Evolutionary conservation across 2,797 vertebrate species (phyloP).

Genomic region (Poecilia gillii): DNA sequence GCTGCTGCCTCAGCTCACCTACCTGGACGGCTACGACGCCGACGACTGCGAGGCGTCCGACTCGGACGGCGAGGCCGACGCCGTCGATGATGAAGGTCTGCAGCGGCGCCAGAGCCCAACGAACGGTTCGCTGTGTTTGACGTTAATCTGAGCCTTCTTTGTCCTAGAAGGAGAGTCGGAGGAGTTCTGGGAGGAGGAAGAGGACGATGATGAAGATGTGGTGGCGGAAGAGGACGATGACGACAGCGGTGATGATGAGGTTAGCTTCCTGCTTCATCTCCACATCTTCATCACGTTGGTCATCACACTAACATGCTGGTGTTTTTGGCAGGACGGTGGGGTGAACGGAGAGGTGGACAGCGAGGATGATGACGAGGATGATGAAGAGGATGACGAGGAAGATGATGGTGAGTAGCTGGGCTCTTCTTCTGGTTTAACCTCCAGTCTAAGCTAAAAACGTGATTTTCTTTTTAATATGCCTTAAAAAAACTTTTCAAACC

Average conservation of each 20-base stretch:
- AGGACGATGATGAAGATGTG: slow-evolving; percentile 83
- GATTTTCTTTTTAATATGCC: background rate
- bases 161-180: slow-evolving; percentile 83
- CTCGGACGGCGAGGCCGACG: slow-evolving; percentile 87
- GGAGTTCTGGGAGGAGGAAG: slow-evolving; percentile 85
- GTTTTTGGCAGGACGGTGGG: slow-evolving; percentile 79
- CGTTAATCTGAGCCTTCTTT: background rate
- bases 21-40: slow-evolving; percentile 90
- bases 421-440: background rate
- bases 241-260: slow-evolving; percentile 86
- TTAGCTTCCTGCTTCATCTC: slow-evolving; percentile 23
- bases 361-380: slow-evolving; percentile 86
- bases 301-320: background rate
- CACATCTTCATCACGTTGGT: background rate
- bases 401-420: slow-evolving; percentile 72
- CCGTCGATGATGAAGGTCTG: slow-evolving; percentile 81
- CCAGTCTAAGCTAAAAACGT: background rate
- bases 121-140: fast-evolving
- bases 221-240: slow-evolving; percentile 85
- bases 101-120: fast-evolving
- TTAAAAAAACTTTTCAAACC: no score
- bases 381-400: slow-evolving; percentile 87
- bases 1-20: slow-evolving; percentile 90
- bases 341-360: slow-evolving; percentile 77
- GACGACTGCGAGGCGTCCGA: slow-evolving; percentile 89